A percentile compares a stretch with the other conserved stretches of the same genome.
These are phyloP conservation scores for Sialia sialis DNA, from an alignment of 2,113 vertebrate genomes.

Conservation along the genomic window DNA sequence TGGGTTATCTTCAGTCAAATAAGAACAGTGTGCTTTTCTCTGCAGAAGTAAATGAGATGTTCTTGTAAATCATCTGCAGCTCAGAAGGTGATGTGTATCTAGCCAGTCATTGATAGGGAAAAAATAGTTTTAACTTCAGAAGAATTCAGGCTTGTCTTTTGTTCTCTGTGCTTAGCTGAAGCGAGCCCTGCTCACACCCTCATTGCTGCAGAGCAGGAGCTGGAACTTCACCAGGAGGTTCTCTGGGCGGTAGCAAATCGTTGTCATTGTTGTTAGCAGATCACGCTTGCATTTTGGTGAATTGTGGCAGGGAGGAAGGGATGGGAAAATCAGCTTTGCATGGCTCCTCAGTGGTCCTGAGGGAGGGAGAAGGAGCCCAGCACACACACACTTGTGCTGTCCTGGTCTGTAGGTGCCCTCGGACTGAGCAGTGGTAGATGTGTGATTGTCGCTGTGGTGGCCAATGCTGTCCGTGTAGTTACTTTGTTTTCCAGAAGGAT, in stretches of 20 bases:
- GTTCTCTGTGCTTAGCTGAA: not conserved
- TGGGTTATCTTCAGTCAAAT: not conserved
- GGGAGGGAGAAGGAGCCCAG: not conserved
- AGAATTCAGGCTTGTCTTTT: not conserved
- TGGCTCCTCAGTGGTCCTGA: not conserved
- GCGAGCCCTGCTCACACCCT: not conserved
- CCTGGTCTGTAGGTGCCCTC: not conserved
- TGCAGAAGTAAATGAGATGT: not conserved
- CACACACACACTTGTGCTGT: not conserved
- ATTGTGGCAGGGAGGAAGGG: not conserved
- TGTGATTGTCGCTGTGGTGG: not conserved
- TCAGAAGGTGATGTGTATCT: not conserved
- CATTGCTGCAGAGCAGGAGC: not conserved
- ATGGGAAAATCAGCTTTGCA: not conserved
- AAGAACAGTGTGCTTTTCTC: not conserved
- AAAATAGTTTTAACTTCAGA: not conserved
- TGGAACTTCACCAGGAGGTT: not conserved
- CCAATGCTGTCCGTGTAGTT: fast-evolving
- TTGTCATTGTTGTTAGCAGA: not conserved
- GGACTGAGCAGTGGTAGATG: not conserved
- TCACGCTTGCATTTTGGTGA: fast-evolving
- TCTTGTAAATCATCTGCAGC: not conserved
- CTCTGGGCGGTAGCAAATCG: not conserved
- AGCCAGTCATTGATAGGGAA: not conserved
- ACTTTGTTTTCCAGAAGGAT: not conserved